phyloP scores from a whole-genome alignment of 2,888 invertebrate species.

The Caenorhabditis sp. region DNA sequence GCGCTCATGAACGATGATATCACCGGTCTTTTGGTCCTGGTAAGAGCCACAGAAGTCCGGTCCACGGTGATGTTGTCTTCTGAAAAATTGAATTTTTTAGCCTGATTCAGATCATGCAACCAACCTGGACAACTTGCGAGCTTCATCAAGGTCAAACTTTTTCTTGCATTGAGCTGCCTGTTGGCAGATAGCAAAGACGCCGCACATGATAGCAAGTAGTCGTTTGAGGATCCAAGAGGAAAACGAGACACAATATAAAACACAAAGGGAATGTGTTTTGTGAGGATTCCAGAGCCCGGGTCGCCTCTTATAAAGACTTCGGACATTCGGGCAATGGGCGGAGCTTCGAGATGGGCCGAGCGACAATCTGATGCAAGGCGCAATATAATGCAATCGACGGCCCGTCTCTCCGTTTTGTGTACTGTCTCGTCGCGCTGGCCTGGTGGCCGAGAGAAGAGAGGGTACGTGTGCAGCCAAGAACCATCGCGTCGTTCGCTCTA shows the following conservation, averaged over 20 bases:
- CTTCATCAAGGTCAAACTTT: slow-evolving; percentile 66
- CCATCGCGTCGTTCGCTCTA: slow-evolving; percentile 6
- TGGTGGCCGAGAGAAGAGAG: background rate
- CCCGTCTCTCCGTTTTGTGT: slow-evolving; percentile 17
- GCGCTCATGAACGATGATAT: slow-evolving; percentile 78
- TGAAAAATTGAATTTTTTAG: slow-evolving; percentile 24
- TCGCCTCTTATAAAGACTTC: slow-evolving; percentile 41
- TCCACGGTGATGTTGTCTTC: slow-evolving; percentile 75
- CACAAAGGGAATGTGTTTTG: slow-evolving; percentile 16
- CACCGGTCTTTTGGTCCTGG: slow-evolving; percentile 69
- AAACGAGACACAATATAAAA: slow-evolving; percentile 3
- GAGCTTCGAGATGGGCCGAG: slow-evolving; percentile 24
- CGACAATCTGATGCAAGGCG: slow-evolving; percentile 55
- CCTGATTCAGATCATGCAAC: background rate
- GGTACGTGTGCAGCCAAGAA: slow-evolving; percentile 5
- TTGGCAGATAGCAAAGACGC: slow-evolving; percentile 77
- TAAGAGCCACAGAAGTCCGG: slow-evolving; percentile 76
- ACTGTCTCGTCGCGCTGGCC: slow-evolving; percentile 15
- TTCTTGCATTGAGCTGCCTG: slow-evolving; percentile 51
- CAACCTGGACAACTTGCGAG: slow-evolving; percentile 67
- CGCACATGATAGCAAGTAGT: slow-evolving; percentile 71
- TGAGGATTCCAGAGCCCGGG: slow-evolving; percentile 22
- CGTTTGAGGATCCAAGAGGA: slow-evolving; percentile 48
- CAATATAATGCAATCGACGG: slow-evolving; percentile 51
- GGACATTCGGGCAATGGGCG: slow-evolving; percentile 33